Evolutionary conservation across 2,888 invertebrate genomes (phyloP).

Genomic region (Sinhomidia bicolor): DNA sequence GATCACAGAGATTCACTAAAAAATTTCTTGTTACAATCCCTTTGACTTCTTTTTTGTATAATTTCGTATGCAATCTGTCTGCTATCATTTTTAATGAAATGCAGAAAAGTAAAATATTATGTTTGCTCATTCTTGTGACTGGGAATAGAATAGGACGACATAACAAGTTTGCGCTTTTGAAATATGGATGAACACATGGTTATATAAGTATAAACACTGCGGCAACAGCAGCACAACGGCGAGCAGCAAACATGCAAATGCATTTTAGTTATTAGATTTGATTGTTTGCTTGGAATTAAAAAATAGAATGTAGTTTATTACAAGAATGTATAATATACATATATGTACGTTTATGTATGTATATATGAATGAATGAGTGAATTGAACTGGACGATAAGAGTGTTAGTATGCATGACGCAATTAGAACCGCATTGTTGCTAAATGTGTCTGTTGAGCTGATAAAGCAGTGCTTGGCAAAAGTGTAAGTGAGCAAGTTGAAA

Average conservation of each 20-base stretch:
- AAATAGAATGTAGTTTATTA: too few species aligned
- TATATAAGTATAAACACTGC: not conserved
- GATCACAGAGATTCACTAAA: slow-evolving; percentile 2
- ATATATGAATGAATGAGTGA: slow-evolving; percentile 6
- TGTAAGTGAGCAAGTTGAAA: slow-evolving; percentile 33
- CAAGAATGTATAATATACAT: too few species aligned
- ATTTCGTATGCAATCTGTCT: slow-evolving; percentile 20
- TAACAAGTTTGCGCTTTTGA: slow-evolving; percentile 19
- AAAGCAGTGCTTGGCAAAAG: slow-evolving; percentile 22
- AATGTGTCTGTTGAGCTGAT: too few species aligned
- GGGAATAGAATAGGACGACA: too few species aligned
- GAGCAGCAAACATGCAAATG: too few species aligned
- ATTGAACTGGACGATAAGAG: not conserved
- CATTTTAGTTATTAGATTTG: too few species aligned
- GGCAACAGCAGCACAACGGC: too few species aligned
- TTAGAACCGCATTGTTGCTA: too few species aligned
- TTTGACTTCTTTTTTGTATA: not conserved
- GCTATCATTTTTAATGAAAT: slow-evolving; percentile 40
- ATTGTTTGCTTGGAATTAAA: too few species aligned
- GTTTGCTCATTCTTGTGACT: slow-evolving; percentile 9
- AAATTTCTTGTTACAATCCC: slow-evolving; percentile 18
- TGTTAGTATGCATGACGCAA: not conserved
- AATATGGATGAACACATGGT: not conserved
- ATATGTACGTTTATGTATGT: too few species aligned
- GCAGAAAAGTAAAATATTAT: slow-evolving; percentile 9